phyloP scores from a whole-genome alignment of 53 echinoderm and acorn worm genomes.

The Echinarachnius parma region DNA sequence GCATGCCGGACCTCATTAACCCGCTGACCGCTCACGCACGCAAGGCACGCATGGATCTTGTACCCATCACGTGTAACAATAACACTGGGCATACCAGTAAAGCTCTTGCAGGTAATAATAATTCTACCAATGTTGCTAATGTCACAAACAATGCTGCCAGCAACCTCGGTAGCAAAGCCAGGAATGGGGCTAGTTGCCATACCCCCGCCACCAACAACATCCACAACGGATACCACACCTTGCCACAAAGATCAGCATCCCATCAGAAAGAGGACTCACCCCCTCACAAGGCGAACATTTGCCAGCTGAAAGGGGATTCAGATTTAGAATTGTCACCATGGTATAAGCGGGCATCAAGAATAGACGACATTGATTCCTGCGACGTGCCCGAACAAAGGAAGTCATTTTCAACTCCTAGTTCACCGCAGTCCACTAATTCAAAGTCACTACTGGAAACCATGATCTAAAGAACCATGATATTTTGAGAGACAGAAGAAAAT shows the following conservation, averaged over 20 bases:
- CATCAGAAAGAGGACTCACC: neutral
- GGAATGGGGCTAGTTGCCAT: neutral
- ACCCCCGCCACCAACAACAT: neutral
- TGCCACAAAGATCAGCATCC: slow-evolving; percentile 12
- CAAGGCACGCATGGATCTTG: slow-evolving; percentile 40
- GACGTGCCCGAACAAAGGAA: neutral
- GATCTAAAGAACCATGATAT: slow-evolving; percentile 18
- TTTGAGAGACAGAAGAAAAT: too few relatives aligned
- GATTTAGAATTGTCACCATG: slow-evolving; percentile 23
- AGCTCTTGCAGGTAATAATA: too few relatives aligned
- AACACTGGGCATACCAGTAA: too few relatives aligned
- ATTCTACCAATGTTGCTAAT: too few relatives aligned
- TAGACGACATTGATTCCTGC: slow-evolving; percentile 19
- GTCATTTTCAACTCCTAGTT: neutral
- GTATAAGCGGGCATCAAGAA: slow-evolving; percentile 39
- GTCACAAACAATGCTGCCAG: slow-evolving; percentile 1
- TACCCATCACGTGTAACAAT: slow-evolving; percentile 11
- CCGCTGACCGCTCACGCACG: slow-evolving; percentile 37
- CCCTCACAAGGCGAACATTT: neutral
- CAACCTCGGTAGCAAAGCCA: neutral
- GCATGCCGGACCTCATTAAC: slow-evolving; percentile 56
- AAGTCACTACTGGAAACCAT: slow-evolving; percentile 27
- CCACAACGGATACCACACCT: slow-evolving; percentile 22
- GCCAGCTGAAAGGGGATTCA: neutral
- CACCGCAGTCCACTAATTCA: neutral